Evolutionary conservation across 2,888 invertebrate genomes (phyloP).

Genomic region (Nomada fucata): DNA sequence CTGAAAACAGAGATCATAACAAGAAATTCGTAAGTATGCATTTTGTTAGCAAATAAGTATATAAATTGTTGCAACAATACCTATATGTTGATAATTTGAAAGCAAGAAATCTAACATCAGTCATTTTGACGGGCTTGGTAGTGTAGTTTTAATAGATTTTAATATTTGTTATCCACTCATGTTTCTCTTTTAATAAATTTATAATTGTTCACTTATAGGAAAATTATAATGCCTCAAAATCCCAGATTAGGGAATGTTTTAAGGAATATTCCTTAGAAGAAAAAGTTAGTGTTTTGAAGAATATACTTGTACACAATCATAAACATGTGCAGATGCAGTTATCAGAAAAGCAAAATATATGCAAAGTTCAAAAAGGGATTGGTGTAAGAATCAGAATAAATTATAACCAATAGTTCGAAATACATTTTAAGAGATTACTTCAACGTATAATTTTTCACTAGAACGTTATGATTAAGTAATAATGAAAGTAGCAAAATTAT

Average conservation of each 20-base stretch:
- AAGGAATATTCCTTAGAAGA: conserved; percentile 44
- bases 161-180: neutral
- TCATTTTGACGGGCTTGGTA: too few species aligned
- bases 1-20: neutral
- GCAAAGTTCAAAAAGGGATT: conserved; percentile 14
- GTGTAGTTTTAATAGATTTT: too few species aligned
- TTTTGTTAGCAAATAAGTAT: neutral
- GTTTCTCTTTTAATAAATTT: neutral
- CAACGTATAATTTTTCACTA: neutral
- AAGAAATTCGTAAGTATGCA: conserved; percentile 27
- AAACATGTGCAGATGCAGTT: conserved; percentile 1
- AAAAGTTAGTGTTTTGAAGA: conserved; percentile 44
- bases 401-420: neutral
- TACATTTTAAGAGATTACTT: neutral
- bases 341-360: neutral
- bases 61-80: too few species aligned
- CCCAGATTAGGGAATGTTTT: conserved; percentile 35
- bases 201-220: conserved; percentile 13
- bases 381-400: conserved; percentile 32
- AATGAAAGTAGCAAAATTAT: neutral
- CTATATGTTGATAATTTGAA: too few species aligned
- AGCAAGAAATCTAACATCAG: too few species aligned
- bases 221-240: neutral
- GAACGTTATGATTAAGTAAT: neutral
- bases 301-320: conserved; percentile 40